Evolutionary conservation across 2,113 vertebrate genomes (phyloP), one percentile per base, ranked within the genome.

Genomic region (Rafetus swinhoei): DNA sequence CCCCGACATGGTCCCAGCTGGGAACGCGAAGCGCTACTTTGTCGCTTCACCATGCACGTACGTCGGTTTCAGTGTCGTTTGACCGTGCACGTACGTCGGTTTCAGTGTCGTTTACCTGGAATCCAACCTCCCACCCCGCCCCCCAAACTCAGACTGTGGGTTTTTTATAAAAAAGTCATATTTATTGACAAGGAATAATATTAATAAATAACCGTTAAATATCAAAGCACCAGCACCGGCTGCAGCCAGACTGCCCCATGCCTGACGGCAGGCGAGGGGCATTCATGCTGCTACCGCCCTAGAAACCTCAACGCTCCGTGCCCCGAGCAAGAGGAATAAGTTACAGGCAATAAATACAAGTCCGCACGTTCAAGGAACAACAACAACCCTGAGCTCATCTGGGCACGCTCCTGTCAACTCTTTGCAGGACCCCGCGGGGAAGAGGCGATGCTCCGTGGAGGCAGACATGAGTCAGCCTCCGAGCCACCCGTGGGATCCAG

Each of bases 181-280:
- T 79, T 79, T 90, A 82, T 82, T 87, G 55, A 83, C 25, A 56
- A 87, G 22, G 62, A 56, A 35, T 45, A 45, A 45, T 45, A 45
- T 24, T 27, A 79, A 91, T 83, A 83, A 90, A 90, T 86, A 91
- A 45, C 57, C 39, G 22, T 79, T 84, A 79, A 87, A 91, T 65
- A 91, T 18, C 18, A 35, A 72, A 83, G 90, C 90, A 91, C 80
- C 90, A 19, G 29, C 32, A 87, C 76, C 45, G 76, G 39, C 19
- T 18, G 52, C 62, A 32, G 29, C 29, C 79, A n/a, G 65, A 60
- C 32, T 6, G 39, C 35, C 72, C 50, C 3, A 53, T 25, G 5
- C 45, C 45, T 45, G 45, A 54, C 62, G 55, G 59, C 39, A 69
- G 57, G 13, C 29, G 25, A 86, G 9, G 45, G 7, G 81, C 81